Conservation (phyloP, 2,113 vertebrate genomes). For the Hippocampus barbouri region DNA sequence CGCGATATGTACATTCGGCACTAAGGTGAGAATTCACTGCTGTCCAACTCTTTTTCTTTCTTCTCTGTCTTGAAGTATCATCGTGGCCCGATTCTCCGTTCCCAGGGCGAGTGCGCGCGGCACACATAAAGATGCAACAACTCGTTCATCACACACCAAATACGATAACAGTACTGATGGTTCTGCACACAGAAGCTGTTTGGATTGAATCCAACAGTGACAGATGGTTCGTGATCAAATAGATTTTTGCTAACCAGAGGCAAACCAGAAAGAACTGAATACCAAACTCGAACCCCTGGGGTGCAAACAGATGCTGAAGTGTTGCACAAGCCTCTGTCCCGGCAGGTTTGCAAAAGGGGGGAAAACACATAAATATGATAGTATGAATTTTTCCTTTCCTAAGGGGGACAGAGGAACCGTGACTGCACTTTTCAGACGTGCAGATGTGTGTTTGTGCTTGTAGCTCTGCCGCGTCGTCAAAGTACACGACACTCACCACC, state of each 20-base stretch:
- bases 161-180: slow-evolving; percentile 3
- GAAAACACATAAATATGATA: slow-evolving; percentile 44
- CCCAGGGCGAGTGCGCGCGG: slow-evolving; percentile 3
- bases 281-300: slow-evolving; percentile 36
- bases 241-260: slow-evolving; percentile 33
- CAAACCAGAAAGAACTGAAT: slow-evolving; percentile 35
- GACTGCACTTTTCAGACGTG: slow-evolving; percentile 16
- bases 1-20: slow-evolving; percentile 33
- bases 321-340: slow-evolving; percentile 38
- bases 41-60: slow-evolving; percentile 6
- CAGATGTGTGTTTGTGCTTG: slow-evolving; percentile 2
- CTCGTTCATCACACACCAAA: slow-evolving; percentile 7
- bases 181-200: slow-evolving; percentile 26
- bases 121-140: slow-evolving; percentile 29
- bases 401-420: slow-evolving; percentile 29
- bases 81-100: not conserved
- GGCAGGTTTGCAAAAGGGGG: slow-evolving; percentile 57
- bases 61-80: slow-evolving; percentile 28
- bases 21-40: slow-evolving; percentile 28
- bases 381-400: slow-evolving; percentile 47
- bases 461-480: not conserved
- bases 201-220: slow-evolving; percentile 36
- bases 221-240: slow-evolving; percentile 29
- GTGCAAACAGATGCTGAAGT: slow-evolving; percentile 30
- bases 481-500: not conserved